Conservation (phyloP, 2,888 invertebrate species). For the Tachystola acroxantha region DNA sequence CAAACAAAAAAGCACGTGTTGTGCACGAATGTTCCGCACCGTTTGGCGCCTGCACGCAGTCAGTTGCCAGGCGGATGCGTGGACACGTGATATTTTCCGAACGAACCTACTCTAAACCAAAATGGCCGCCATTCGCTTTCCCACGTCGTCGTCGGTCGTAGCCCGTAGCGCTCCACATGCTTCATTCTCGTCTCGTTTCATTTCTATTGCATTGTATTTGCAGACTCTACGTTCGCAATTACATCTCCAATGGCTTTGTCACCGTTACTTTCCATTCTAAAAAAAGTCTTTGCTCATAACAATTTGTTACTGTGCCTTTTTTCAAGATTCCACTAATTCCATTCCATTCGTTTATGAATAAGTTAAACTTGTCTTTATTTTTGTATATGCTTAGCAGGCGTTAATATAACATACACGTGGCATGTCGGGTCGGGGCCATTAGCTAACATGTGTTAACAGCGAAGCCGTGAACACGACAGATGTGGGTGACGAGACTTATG, state of each 20-base stretch:
- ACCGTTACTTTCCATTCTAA: conserved; percentile 12
- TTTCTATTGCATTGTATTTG: conserved; percentile 54
- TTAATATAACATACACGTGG: conserved; percentile 46
- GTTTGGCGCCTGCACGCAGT: conserved; percentile 53
- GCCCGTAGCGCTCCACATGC: conserved; percentile 54
- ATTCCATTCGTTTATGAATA: conserved; percentile 8
- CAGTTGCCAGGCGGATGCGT: conserved; percentile 70
- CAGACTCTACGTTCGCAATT: conserved; percentile 37
- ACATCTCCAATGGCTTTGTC: conserved; percentile 19
- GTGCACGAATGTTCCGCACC: conserved; percentile 66
- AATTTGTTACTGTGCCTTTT: neutral
- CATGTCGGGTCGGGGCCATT: conserved; percentile 34
- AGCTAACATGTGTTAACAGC: conserved; percentile 52
- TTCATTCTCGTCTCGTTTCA: conserved; percentile 59
- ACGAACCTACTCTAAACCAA: conserved; percentile 63
- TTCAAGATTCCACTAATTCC: neutral
- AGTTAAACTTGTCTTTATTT: conserved; percentile 19
- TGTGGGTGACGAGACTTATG: conserved; percentile 37
- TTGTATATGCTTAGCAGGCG: conserved; percentile 27
- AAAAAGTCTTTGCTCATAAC: conserved; percentile 1
- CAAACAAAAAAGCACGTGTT: conserved; percentile 71
- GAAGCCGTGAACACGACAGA: conserved; percentile 39
- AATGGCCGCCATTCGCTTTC: conserved; percentile 77
- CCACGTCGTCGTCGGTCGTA: conserved; percentile 51
- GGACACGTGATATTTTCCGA: conserved; percentile 67